Percentiles rank a stretch among this genome's conserved stretches.
phyloP scores from a whole-genome alignment of 2,113 vertebrate species.

The Ivindomyrus marchei region DNA sequence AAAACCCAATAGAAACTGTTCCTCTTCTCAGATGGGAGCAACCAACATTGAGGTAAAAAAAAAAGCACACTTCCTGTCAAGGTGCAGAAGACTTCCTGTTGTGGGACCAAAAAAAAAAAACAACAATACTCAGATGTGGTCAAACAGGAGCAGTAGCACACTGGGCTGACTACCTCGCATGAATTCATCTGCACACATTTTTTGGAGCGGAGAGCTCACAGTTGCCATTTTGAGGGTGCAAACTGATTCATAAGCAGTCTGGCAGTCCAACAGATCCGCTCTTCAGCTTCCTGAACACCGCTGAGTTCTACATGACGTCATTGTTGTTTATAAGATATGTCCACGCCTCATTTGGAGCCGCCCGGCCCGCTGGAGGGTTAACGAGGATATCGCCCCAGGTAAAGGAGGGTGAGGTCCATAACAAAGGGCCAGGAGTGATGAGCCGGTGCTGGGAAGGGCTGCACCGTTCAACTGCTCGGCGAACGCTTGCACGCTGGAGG shows the following conservation, averaged over 20 bases:
- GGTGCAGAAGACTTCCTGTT: slow-evolving; percentile 7
- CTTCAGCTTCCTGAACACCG: not conserved
- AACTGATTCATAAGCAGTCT: not conserved
- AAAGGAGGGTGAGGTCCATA: not conserved
- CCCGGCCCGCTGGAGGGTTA: not conserved
- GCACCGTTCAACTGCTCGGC: not conserved
- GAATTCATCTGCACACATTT: not conserved
- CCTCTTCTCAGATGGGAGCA: not conserved
- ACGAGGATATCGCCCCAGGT: not conserved
- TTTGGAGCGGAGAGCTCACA: not conserved
- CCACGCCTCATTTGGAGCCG: not conserved
- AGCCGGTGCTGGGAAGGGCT: not conserved
- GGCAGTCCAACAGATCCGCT: not conserved
- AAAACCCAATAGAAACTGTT: not conserved
- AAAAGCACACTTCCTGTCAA: not conserved
- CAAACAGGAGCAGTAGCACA: not conserved
- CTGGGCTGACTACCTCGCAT: not conserved
- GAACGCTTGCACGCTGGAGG: not conserved
- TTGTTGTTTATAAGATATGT: not conserved
- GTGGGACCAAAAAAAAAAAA: not conserved
- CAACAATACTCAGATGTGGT: not conserved
- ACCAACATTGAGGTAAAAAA: not conserved
- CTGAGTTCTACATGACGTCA: not conserved
- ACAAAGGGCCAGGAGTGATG: not conserved
- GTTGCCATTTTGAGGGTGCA: not conserved